A percentile compares a stretch with the other conserved stretches of the same genome.
Evolutionary conservation across 64 coral and sea anemone species (phyloP).

Genomic region (Anthopleura sola): DNA sequence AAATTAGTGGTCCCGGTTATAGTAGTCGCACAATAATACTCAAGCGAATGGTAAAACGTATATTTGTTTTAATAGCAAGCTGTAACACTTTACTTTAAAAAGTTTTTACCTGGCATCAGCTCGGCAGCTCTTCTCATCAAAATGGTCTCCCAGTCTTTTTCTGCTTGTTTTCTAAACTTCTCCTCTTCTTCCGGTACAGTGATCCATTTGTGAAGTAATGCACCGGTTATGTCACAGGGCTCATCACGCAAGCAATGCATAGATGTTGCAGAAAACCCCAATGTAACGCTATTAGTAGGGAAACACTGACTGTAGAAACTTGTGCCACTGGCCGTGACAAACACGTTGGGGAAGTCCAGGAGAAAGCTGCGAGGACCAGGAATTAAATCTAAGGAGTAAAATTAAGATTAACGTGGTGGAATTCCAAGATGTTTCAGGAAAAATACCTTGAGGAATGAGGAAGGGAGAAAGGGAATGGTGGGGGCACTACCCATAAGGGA

Average conservation of each 20-base stretch:
- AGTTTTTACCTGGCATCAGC: neutral
- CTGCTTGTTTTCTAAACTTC: conserved; percentile 31
- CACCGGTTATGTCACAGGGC: conserved; percentile 41
- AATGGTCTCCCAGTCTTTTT: conserved; percentile 20
- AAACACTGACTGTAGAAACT: conserved; percentile 46
- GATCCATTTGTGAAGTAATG: neutral
- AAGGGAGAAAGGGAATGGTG: no score
- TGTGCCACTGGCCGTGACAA: conserved; percentile 34
- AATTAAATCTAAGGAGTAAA: neutral
- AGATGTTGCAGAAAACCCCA: conserved; percentile 20
- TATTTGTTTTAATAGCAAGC: no score
- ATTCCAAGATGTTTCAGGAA: no score
- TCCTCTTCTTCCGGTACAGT: conserved; percentile 21
- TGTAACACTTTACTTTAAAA: no score
- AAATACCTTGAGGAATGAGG: no score
- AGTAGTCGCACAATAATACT: no score
- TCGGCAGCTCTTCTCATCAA: conserved; percentile 24
- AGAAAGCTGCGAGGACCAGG: conserved; percentile 30
- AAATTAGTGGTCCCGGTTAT: no score
- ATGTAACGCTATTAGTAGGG: neutral
- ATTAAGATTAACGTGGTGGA: neutral
- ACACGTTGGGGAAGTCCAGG: conserved; percentile 28
- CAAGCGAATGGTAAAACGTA: no score
- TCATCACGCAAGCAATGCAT: conserved; percentile 36
- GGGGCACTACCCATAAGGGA: no score